Conservation (phyloP, 1,140 invertebrate species). For the Zaprionus taronus region DNA sequence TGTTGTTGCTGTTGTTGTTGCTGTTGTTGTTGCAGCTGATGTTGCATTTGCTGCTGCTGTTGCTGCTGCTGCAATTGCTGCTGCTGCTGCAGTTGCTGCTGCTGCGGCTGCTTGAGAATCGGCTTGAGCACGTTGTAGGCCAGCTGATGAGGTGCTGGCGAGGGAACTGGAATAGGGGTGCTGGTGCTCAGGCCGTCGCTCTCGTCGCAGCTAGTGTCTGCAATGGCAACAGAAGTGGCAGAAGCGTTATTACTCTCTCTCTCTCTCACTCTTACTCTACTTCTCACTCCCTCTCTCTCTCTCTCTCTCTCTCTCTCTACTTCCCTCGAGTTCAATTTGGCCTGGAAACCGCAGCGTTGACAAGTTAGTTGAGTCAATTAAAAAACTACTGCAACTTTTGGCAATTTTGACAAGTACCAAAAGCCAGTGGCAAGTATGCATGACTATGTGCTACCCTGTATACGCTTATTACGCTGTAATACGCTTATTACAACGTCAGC, state of each 20-base stretch:
- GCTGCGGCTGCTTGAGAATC: conserved; percentile 69
- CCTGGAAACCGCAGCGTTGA: too few relatives aligned
- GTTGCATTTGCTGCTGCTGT: conserved; percentile 26
- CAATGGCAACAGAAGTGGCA: neutral
- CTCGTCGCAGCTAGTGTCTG: conserved; percentile 77
- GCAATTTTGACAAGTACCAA: neutral
- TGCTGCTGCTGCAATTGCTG: conserved; percentile 21
- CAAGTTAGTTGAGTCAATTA: conserved; percentile 1
- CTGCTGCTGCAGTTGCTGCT: conserved; percentile 7
- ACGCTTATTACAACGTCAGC: too few relatives aligned
- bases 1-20: conserved; percentile 33
- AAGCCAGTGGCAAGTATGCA: too few relatives aligned
- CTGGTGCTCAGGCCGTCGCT: conserved; percentile 61
- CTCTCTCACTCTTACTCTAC: neutral
- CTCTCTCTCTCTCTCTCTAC: neutral
- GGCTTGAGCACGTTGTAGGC: conserved; percentile 71
- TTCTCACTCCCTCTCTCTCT: neutral
- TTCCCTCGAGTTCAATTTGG: neutral
- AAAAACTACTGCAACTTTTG: neutral
- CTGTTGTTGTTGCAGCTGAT: conserved; percentile 24
- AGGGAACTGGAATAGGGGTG: conserved; percentile 54
- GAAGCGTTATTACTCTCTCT: neutral
- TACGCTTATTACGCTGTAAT: too few relatives aligned
- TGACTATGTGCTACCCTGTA: neutral
- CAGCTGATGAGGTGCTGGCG: conserved; percentile 63